These are phyloP conservation scores for Sphyrna mokarran DNA, from an alignment of 2,113 vertebrate species.

Conservation along the genomic window DNA sequence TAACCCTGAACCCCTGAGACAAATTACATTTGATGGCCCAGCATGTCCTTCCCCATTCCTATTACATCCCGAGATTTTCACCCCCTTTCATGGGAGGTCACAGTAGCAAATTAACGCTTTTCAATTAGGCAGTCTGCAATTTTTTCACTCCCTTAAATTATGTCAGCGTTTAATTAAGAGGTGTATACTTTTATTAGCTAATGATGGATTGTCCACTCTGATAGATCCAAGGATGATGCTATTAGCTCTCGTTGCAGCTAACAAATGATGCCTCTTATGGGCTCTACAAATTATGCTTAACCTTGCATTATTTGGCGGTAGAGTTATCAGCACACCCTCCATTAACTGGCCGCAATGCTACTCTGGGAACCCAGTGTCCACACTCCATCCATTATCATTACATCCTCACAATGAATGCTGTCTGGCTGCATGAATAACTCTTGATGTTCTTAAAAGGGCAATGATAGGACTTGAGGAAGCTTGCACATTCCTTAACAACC, in stretches of 20 bases:
- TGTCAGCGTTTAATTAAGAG: constrained; percentile 76
- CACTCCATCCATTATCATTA: neutral
- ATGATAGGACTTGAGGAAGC: neutral
- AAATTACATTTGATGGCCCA: neutral
- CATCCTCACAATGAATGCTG: neutral
- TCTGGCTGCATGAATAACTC: neutral
- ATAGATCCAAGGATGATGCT: constrained; percentile 73
- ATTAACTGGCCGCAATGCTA: neutral
- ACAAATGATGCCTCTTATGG: constrained; percentile 18
- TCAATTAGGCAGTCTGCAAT: constrained; percentile 76
- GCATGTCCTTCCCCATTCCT: neutral
- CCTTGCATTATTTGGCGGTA: neutral
- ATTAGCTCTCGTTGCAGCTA: constrained; percentile 62
- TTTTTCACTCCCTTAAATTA: constrained; percentile 80
- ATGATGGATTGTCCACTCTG: constrained; percentile 77
- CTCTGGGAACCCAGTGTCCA: neutral
- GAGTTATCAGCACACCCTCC: neutral
- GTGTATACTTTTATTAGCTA: constrained; percentile 64
- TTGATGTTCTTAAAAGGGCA: neutral
- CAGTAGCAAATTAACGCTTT: constrained; percentile 79
- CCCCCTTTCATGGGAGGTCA: constrained; percentile 53
- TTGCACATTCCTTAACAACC: neutral
- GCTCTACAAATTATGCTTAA: constrained; percentile 7
- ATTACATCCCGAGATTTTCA: neutral
- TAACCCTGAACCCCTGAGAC: neutral